phyloP scores from a whole-genome alignment of 2,888 invertebrate species.

The Volucella zonaria region DNA sequence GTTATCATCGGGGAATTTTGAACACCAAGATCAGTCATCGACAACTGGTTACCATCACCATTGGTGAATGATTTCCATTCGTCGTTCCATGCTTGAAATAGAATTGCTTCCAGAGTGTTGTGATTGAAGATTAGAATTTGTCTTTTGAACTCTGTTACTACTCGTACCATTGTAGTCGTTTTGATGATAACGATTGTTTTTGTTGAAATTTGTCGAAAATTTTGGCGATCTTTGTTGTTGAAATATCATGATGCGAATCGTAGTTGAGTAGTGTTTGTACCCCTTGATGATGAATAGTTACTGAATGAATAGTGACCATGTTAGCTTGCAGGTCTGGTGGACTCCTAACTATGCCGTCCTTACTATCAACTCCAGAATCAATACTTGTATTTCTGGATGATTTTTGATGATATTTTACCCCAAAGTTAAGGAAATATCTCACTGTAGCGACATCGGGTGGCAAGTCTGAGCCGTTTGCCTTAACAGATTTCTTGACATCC shows the following conservation, averaged over 20 bases:
- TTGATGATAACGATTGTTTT: constrained; percentile 62
- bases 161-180: constrained; percentile 59
- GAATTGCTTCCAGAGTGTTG: no score
- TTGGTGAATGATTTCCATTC: no score
- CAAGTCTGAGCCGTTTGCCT: no score
- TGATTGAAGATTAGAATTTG: constrained; percentile 27
- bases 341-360: constrained; percentile 65
- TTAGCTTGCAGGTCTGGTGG: constrained; percentile 62
- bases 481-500: no score
- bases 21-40: no score
- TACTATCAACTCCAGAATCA: constrained; percentile 54
- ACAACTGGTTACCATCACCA: no score
- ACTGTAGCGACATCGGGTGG: no score
- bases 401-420: no score
- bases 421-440: no score
- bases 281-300: constrained; percentile 45
- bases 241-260: constrained; percentile 77
- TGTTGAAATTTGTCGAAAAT: constrained; percentile 70
- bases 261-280: constrained; percentile 64
- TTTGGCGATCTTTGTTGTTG: constrained; percentile 76
- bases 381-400: no score
- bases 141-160: constrained; percentile 37
- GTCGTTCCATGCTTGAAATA: no score
- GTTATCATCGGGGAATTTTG: constrained; percentile 75
- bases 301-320: constrained; percentile 52